Conservation (phyloP, 2,888 invertebrate genomes). For the Limnephilus lunatus region DNA sequence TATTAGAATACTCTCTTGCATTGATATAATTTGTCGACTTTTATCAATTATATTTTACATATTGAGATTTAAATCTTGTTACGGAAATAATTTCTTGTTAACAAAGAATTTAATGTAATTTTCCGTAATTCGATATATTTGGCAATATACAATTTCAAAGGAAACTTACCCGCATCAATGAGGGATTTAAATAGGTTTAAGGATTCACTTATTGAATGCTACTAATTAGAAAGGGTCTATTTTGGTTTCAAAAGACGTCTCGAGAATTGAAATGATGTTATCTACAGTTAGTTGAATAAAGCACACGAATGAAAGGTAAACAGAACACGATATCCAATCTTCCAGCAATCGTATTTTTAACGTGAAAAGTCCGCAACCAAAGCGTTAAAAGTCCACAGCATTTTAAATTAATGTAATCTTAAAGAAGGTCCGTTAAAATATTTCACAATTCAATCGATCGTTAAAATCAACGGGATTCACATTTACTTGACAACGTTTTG, state of each 20-base stretch:
- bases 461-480: background rate
- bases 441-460: background rate
- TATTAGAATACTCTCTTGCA: background rate
- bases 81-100: background rate
- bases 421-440: background rate
- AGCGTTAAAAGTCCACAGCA: background rate
- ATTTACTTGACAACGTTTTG: background rate
- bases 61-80: background rate
- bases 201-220: no score
- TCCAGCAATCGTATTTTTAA: background rate
- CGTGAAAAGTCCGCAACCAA: background rate
- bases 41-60: background rate
- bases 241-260: no score
- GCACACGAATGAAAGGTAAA: background rate
- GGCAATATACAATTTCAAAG: background rate
- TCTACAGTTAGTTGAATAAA: background rate
- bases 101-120: background rate
- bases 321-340: conserved; percentile 14
- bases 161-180: background rate
- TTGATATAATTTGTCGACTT: background rate
- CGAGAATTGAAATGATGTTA: no score
- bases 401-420: background rate
- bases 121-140: background rate
- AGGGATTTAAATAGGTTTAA: no score
- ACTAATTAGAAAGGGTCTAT: no score